A percentile compares a stretch with the other conserved stretches of the same genome.
These are phyloP conservation scores for Zaprionus capensis DNA, from an alignment of 1,140 invertebrate genomes.

Conservation along the genomic window DNA sequence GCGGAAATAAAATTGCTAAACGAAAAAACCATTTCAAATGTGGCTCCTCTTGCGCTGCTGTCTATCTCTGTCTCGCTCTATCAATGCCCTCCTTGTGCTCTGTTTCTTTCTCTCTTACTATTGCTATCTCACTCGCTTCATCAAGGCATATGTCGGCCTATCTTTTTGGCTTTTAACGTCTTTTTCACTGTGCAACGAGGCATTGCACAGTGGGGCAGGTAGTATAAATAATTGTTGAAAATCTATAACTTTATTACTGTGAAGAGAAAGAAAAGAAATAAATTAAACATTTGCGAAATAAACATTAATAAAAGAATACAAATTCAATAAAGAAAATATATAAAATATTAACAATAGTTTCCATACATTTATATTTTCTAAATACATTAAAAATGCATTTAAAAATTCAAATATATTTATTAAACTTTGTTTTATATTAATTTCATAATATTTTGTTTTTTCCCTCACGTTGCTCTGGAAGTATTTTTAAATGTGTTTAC, in stretches of 20 bases:
- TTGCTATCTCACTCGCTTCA: not conserved
- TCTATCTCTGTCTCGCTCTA: not conserved
- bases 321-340: not conserved
- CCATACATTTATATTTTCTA: too few relatives aligned
- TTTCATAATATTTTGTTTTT: not conserved
- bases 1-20: conserved; percentile 79
- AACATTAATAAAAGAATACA: too few relatives aligned
- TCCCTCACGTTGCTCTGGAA: not conserved
- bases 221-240: not conserved
- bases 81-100: not conserved
- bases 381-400: too few relatives aligned
- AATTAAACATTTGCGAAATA: too few relatives aligned
- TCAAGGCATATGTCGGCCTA: conserved; percentile 54
- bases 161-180: conserved; percentile 67
- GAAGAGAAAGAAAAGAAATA: not conserved
- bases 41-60: conserved; percentile 30
- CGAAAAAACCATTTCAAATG: conserved; percentile 68
- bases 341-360: too few relatives aligned
- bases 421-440: not conserved
- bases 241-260: not conserved
- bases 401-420: not conserved
- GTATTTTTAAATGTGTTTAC: not conserved
- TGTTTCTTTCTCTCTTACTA: conserved; percentile 1
- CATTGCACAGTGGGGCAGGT: conserved; percentile 50
- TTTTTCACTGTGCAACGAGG: conserved; percentile 33